Base-by-base conservation (phyloP, 1,140 invertebrate genomes). In the Daktulosphaira vitifoliae region DNA sequence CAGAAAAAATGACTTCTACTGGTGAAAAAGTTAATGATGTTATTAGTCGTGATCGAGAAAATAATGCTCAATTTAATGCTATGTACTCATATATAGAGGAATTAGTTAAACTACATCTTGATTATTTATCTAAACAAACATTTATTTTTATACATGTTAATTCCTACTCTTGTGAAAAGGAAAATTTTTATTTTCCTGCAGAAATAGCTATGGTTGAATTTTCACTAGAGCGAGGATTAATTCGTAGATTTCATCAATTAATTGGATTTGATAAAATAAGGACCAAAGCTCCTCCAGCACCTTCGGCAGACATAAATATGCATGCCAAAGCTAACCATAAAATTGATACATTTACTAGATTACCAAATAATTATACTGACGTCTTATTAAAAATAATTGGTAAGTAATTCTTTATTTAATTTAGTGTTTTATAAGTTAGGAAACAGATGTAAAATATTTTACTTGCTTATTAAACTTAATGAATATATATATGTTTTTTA, bases 141-240 rank as follows among this genome's bases (percentile, higher is more conserved):
- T 59, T 59, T 4, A 59, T 59, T 59, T 46, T 59, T 15, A 59
- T 59, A 18, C 42, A 59, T 46, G 13, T 59, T 15, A 59, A 59
- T 3, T 11, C 54, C 29, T 59, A 59, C 44, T 15, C 39, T 8
- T 46, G 39, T 2, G 54, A 59, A 3, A 59, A 29, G 7, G 54
- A 59, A 59, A 39, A 39, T 16, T 59, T 59, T 46, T 59, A 44
- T 46, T 59, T 59, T 2, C 54, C 54, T 18, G 38, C 38, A 8
- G 54, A 59, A 15, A 46, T 59, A 46, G 25, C 54, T 2, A 46
- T 59, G 42, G 54, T 39, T 7, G 54, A 59, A 20, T 59, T 44
- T 46, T 44, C 38, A 44, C 29, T 59, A 25, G 38, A 59, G 13
- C 26, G 15, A 46, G 54, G 54, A 18, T 46, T 59, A 7, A 59